A percentile compares a stretch with the other conserved stretches of the same genome.
Conservation (phyloP, 92 coral and sea anemone species). For the Micromussa lordhowensis region DNA sequence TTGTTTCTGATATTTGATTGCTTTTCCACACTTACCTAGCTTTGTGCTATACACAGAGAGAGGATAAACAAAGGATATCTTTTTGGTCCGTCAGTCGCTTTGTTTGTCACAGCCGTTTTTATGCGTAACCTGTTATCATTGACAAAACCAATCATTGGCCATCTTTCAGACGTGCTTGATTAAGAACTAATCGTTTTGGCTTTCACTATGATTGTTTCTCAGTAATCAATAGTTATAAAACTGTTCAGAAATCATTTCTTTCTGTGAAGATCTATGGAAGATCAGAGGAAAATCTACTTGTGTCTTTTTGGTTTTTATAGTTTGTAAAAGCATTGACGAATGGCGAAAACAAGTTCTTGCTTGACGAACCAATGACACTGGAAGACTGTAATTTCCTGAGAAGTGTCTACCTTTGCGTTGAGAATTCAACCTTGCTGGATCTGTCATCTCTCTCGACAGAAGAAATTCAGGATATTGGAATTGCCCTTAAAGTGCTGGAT, state of each 20-base stretch:
- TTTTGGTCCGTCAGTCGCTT: no score
- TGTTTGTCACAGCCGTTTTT: no score
- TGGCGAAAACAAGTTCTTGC: not conserved
- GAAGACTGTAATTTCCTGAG: conserved; percentile 11
- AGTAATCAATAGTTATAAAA: no score
- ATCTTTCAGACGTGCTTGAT: not conserved
- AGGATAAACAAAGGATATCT: no score
- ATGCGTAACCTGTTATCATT: not conserved
- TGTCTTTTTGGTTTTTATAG: not conserved
- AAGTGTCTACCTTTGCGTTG: not conserved
- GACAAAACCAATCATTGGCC: not conserved
- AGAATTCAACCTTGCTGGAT: not conserved
- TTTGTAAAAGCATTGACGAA: conserved; percentile 3
- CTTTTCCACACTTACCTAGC: no score
- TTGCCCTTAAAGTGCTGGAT: conserved; percentile 6
- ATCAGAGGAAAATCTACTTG: not conserved
- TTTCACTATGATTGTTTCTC: no score
- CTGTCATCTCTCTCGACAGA: not conserved
- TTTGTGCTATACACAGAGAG: no score
- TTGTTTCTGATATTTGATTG: no score
- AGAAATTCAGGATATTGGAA: not conserved
- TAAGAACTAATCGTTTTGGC: not conserved
- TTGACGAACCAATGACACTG: not conserved
- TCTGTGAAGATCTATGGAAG: no score
- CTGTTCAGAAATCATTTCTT: no score